Base-by-base conservation (phyloP, 2,888 invertebrate genomes). In the Gortyna flavago region DNA sequence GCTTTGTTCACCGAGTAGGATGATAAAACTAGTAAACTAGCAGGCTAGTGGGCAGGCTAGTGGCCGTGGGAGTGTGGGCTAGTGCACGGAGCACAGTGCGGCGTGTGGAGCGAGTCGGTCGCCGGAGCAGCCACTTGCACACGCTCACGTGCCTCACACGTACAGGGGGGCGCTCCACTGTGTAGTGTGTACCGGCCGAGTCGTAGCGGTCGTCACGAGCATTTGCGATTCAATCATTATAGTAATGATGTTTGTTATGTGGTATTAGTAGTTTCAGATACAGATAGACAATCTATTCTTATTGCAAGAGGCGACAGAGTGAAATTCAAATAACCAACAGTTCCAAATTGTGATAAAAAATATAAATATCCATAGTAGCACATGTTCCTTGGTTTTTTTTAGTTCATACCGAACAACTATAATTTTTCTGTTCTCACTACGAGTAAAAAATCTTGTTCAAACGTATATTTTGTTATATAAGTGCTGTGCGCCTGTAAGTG, bases 71-170 rank as follows among this genome's bases (percentile, higher is more conserved):
- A n/a, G n/a, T n/a, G 11, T n/a, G 38, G 48, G 59, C 48, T 32
- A 38, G 77, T 68, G 75, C 9, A 18, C 0, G 65, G 48, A 73
- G 80, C 57, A 72, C 76, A 74, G 81, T 74, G 74, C 67, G 73
- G 79, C 71, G 86, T 74, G 83, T 75, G 68, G 57, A 62, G 83
- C 80, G 62, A 71, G 83, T 77, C 70, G 85, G 79, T 78, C 75
- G 81, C 57, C 64, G 80, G 64, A 87, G 91, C 89, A 84, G 90
- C 92, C 94, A 92, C 95, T 93, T 89, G 88, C 93, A 95, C 95
- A 95, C 95, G 95, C 94, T 92, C 94, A 90, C 93, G 91, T 91
- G 93, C 92, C 90, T 87, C 84, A 88, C 92, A 90, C 92, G 85
- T 73, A 85, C 84, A 25, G 80, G 85, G 87, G 77, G 84, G 83